Evolutionary conservation across 2,888 invertebrate species (phyloP).

Genomic region (Nomada hirtipes): DNA sequence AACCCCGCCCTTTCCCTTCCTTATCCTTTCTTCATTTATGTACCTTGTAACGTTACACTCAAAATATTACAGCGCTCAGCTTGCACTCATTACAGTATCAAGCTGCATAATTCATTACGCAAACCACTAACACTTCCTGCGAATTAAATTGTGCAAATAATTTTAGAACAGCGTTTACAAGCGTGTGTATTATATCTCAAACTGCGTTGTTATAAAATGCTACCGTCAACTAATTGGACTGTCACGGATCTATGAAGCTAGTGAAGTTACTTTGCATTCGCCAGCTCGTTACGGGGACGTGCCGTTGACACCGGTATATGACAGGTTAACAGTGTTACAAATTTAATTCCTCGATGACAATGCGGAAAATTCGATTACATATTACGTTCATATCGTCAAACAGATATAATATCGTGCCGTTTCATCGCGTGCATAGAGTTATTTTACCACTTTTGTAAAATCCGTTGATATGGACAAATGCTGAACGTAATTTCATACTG

Average conservation of each 20-base stretch:
- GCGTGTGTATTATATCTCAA: not conserved
- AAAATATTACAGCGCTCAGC: constrained; percentile 32
- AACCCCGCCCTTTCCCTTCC: not conserved
- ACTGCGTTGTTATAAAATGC: constrained; percentile 34
- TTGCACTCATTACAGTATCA: constrained; percentile 21
- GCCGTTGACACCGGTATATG: not conserved
- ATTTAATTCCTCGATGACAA: constrained; percentile 27
- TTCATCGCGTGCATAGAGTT: not conserved
- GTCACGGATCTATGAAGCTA: constrained; percentile 28
- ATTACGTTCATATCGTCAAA: constrained; percentile 2
- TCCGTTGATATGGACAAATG: too few species aligned
- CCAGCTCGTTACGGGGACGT: not conserved
- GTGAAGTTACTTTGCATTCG: constrained; percentile 28
- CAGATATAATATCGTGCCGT: not conserved
- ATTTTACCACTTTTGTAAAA: too few species aligned
- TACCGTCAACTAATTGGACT: constrained; percentile 37
- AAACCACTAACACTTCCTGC: constrained; percentile 20
- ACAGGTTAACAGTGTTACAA: constrained; percentile 25
- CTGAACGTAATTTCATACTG: too few species aligned
- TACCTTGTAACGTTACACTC: constrained; percentile 32
- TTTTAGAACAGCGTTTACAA: constrained; percentile 15
- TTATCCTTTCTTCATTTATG: constrained; percentile 10
- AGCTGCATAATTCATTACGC: constrained; percentile 40
- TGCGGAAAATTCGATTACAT: not conserved
- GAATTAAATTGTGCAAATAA: constrained; percentile 36